Conservation (phyloP, 2,113 vertebrate species). For the Sula dactylatra region DNA sequence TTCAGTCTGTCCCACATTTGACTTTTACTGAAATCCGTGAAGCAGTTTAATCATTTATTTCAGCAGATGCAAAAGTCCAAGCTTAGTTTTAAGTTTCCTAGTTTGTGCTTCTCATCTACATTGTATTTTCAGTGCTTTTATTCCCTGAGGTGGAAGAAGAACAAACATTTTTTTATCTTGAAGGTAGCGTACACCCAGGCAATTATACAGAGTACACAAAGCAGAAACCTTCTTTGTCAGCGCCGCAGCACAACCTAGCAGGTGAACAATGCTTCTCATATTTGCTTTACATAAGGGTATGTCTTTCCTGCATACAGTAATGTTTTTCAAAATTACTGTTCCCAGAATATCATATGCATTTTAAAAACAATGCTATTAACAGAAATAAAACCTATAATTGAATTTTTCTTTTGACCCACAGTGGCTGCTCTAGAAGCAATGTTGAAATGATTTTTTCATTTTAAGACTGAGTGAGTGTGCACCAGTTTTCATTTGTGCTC, state of each 20-base stretch:
- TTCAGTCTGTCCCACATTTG: background rate
- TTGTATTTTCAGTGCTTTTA: background rate
- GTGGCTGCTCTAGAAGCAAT: background rate
- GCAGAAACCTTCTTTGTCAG: conserved; percentile 15
- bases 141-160: conserved; percentile 23
- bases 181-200: conserved; percentile 42
- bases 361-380: background rate
- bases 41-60: background rate
- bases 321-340: background rate
- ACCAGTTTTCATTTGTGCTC: background rate
- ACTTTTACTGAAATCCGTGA: background rate
- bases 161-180: conserved; percentile 26
- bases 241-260: background rate
- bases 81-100: background rate
- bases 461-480: background rate
- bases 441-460: background rate
- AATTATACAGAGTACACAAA: conserved; percentile 50
- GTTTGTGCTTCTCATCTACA: background rate
- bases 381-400: background rate
- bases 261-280: background rate
- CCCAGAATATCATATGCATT: background rate
- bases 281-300: background rate
- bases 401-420: background rate
- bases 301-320: background rate
- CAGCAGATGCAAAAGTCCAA: background rate